phyloP scores from a whole-genome alignment of 2,113 vertebrate genomes.

The Silurus meridionalis region DNA sequence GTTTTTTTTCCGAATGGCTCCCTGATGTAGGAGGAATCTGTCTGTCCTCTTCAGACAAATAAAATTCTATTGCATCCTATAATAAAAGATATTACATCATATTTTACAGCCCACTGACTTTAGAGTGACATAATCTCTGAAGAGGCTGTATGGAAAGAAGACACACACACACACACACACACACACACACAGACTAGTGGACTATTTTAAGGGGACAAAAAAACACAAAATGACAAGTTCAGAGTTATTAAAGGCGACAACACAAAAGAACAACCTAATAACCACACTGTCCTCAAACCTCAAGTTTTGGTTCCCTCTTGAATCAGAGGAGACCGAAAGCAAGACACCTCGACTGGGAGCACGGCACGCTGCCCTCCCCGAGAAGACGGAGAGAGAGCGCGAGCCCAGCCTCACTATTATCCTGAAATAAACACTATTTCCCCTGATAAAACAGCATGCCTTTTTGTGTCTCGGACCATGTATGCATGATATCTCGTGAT shows the following conservation, averaged over 20 bases:
- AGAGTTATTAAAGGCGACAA: background rate
- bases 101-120: background rate
- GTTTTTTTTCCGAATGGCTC: background rate
- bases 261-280: background rate
- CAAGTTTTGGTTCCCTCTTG: no score
- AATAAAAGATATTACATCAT: no score
- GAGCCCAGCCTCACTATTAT: background rate
- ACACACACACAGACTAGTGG: background rate
- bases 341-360: no score
- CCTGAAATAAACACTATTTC: background rate
- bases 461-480: background rate
- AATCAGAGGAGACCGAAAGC: no score
- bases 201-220: background rate
- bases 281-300: background rate
- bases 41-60: background rate
- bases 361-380: no score
- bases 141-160: slow-evolving; percentile 1
- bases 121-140: background rate
- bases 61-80: background rate
- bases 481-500: background rate
- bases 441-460: background rate
- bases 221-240: background rate
- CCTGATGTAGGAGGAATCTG: background rate
- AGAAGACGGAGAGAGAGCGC: no score
- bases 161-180: background rate